These are phyloP conservation scores for Acanthurus tractus DNA, from an alignment of 2,797 vertebrate species.

Conservation along the genomic window DNA sequence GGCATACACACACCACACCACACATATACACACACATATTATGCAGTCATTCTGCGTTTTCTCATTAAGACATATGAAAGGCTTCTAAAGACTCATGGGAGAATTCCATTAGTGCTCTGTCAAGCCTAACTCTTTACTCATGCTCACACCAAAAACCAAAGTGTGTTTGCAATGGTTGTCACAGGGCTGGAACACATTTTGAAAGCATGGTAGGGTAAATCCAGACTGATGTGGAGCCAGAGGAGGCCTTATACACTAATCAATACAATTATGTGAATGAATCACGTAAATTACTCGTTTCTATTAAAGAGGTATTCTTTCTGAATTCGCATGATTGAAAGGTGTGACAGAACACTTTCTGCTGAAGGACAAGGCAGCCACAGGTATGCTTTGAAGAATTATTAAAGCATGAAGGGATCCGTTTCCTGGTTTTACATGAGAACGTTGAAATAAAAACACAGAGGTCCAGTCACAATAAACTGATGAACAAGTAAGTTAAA, in stretches of 20 bases:
- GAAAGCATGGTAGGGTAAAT: slow-evolving; percentile 41
- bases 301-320: background rate
- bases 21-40: slow-evolving; percentile 41
- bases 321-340: slow-evolving; percentile 2
- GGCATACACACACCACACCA: slow-evolving; percentile 13
- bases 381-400: background rate
- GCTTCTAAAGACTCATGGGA: slow-evolving; percentile 75
- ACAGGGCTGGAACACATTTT: slow-evolving; percentile 62
- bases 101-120: slow-evolving; percentile 78
- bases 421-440: background rate
- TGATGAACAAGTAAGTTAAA: background rate
- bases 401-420: background rate
- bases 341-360: background rate
- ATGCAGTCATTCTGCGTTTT: slow-evolving; percentile 61
- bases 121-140: slow-evolving; percentile 73
- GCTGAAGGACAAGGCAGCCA: background rate
- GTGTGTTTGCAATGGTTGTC: slow-evolving; percentile 71
- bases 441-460: no score
- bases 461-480: background rate
- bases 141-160: slow-evolving; percentile 60
- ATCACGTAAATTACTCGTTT: slow-evolving; percentile 1
- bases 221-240: slow-evolving; percentile 32
- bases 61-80: slow-evolving; percentile 82
- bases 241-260: slow-evolving; percentile 24
- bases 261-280: slow-evolving; percentile 51